Evolutionary conservation across 2,888 invertebrate genomes (phyloP).

Genomic region (Sympetrum striolatum): DNA sequence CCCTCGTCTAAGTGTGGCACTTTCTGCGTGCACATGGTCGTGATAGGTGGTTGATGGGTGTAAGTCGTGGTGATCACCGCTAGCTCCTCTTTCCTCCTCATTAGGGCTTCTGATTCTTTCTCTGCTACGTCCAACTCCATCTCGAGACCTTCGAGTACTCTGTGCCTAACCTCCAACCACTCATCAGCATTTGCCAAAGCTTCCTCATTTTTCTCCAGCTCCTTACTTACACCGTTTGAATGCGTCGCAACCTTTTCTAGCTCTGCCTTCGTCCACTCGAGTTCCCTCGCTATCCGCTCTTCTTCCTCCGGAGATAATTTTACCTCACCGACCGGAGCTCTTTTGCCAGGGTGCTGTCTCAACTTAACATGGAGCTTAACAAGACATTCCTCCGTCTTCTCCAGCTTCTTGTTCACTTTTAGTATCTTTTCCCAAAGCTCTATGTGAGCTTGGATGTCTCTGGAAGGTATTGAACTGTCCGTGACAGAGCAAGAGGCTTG

Average conservation of each 20-base stretch:
- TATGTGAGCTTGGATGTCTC: slow-evolving; percentile 69
- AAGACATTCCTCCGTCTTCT: slow-evolving; percentile 75
- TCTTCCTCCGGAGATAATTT: slow-evolving; percentile 46
- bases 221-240: slow-evolving; percentile 53
- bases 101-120: slow-evolving; percentile 12
- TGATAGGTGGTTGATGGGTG: background rate
- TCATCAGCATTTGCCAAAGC: background rate
- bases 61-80: background rate
- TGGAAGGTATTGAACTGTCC: slow-evolving; percentile 62
- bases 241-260: slow-evolving; percentile 53
- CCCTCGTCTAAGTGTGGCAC: background rate
- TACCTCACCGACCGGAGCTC: slow-evolving; percentile 56
- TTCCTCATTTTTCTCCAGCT: slow-evolving; percentile 53
- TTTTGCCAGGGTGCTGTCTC: slow-evolving; percentile 61
- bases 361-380: slow-evolving; percentile 72
- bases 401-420: slow-evolving; percentile 74
- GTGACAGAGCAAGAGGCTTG: background rate
- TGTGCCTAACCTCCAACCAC: slow-evolving; percentile 44
- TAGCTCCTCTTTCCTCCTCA: background rate
- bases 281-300: slow-evolving; percentile 51
- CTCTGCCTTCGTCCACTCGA: slow-evolving; percentile 52
- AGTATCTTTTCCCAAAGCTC: slow-evolving; percentile 76
- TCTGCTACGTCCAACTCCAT: slow-evolving; percentile 47
- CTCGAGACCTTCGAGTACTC: slow-evolving; percentile 49
- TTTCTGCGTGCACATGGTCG: background rate